These are phyloP conservation scores for Phasia obesa DNA, from an alignment of 2,888 invertebrate genomes.

Conservation along the genomic window DNA sequence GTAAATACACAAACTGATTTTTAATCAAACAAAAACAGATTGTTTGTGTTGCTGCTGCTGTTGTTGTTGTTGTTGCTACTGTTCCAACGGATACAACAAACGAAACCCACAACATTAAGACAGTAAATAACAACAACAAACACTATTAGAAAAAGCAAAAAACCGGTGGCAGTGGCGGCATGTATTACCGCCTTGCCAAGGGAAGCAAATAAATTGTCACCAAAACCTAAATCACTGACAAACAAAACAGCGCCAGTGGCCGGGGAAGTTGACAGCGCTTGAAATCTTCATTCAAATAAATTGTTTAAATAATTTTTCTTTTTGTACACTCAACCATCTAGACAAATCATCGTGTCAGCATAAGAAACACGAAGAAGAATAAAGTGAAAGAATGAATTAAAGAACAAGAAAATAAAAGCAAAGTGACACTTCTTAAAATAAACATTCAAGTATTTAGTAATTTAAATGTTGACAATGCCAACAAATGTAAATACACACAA, in stretches of 20 bases:
- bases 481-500: slow-evolving; percentile 26
- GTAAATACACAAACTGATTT: slow-evolving; percentile 58
- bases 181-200: slow-evolving; percentile 45
- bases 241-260: slow-evolving; percentile 36
- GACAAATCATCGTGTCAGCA: slow-evolving; percentile 28
- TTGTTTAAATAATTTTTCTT: slow-evolving; percentile 19
- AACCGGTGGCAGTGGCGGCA: slow-evolving; percentile 61
- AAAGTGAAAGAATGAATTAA: background rate
- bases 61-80: slow-evolving; percentile 24
- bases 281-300: slow-evolving; percentile 58
- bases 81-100: slow-evolving; percentile 57
- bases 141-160: slow-evolving; percentile 24
- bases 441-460: slow-evolving; percentile 50
- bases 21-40: slow-evolving; percentile 66
- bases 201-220: slow-evolving; percentile 64
- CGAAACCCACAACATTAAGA: slow-evolving; percentile 48
- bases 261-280: slow-evolving; percentile 54
- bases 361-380: background rate
- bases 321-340: slow-evolving; percentile 40
- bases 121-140: slow-evolving; percentile 28
- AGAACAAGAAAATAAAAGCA: slow-evolving; percentile 30
- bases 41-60: slow-evolving; percentile 43
- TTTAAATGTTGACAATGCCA: slow-evolving; percentile 50
- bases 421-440: slow-evolving; percentile 46
- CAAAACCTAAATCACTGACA: slow-evolving; percentile 58